Base-by-base conservation (phyloP, 2,797 vertebrate species). In the Sebastes aleutianus region DNA sequence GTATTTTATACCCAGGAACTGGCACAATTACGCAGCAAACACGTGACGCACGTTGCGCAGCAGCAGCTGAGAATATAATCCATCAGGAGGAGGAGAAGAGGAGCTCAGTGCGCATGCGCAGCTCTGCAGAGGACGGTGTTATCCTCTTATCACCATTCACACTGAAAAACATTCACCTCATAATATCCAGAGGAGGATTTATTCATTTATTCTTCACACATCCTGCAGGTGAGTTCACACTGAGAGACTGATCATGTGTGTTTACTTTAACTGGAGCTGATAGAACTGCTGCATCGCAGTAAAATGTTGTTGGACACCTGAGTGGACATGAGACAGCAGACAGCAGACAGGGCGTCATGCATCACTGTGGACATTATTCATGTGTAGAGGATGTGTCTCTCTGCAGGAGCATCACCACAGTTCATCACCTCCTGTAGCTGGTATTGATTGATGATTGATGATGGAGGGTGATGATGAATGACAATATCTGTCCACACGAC, bases 191-290 rank as follows among this genome's bases (percentile, higher is more conserved):
- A 14, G 43, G 39, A 36, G 34, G 34, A 36, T 36, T 36, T 2
- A 36, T 13, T 36, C 34, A 36, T 4, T 13, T 16, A 1, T 53
- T 63, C 26, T 29, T 12, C 64, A 26, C 34, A 1, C 72, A 24
- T 65, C 31, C 74, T 39, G 56, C 87, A 88, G 92, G 92, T 94
- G 87, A 87, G 91, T 82, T n/a, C 36, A 59, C n/a, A 32, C 18
- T 5, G 11, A 3, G 4, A 18, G 5, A 62, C 7, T 36, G 27
- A 62, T 64, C 14, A 16, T 31, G n/a, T 39, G 34, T 36, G 34
- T 36, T 36, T 36, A 36, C 11, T 36, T 36, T 36, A 36, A 36
- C 34, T 36, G 34, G 34, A 36, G 4, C 34, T 6, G 0, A 5
- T 22, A 34, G 11, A 20, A 20, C 47, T 2, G 24, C 11, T 31